Evolutionary conservation across 1,140 invertebrate genomes (phyloP).

Genomic region (Dendroctonus ponderosae): DNA sequence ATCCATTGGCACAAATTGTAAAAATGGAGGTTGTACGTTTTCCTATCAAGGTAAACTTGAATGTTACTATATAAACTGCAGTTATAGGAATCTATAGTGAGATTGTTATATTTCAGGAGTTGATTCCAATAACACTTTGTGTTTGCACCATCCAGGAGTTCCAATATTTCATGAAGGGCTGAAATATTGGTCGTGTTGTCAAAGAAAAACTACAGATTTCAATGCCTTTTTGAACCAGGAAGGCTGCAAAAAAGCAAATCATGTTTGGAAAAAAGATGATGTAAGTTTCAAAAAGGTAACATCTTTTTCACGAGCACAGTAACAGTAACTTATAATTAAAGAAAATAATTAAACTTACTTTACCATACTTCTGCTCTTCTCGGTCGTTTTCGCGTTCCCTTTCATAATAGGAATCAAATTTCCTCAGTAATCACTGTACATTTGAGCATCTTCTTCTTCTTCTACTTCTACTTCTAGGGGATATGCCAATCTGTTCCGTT

Average conservation of each 20-base stretch:
- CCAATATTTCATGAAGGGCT: slow-evolving; percentile 98
- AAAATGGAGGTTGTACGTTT: slow-evolving; percentile 80
- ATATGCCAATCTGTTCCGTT: too few relatives aligned
- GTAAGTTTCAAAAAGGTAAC: slow-evolving; percentile 1
- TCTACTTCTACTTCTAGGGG: too few relatives aligned
- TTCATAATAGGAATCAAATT: too few relatives aligned
- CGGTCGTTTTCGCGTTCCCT: too few relatives aligned
- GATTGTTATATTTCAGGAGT: slow-evolving; percentile 48
- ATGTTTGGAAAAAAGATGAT: slow-evolving; percentile 79
- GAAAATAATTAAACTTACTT: too few relatives aligned
- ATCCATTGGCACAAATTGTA: slow-evolving; percentile 79
- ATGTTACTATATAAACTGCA: too few relatives aligned
- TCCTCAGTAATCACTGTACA: too few relatives aligned
- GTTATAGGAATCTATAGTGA: too few relatives aligned
- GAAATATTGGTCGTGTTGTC: slow-evolving; percentile 98
- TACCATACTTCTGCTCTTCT: too few relatives aligned
- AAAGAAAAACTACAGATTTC: slow-evolving; percentile 92
- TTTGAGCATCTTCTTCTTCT: too few relatives aligned
- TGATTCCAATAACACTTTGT: slow-evolving; percentile 64
- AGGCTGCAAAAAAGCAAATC: slow-evolving; percentile 78
- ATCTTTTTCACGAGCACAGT: too few relatives aligned
- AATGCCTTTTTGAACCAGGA: slow-evolving; percentile 85
- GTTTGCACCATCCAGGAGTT: slow-evolving; percentile 82
- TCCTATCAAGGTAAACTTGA: slow-evolving; percentile 60
- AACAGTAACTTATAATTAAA: too few relatives aligned